Evolutionary conservation across 2,888 invertebrate species (phyloP).

Genomic region (Leptogaster cylindrica): DNA sequence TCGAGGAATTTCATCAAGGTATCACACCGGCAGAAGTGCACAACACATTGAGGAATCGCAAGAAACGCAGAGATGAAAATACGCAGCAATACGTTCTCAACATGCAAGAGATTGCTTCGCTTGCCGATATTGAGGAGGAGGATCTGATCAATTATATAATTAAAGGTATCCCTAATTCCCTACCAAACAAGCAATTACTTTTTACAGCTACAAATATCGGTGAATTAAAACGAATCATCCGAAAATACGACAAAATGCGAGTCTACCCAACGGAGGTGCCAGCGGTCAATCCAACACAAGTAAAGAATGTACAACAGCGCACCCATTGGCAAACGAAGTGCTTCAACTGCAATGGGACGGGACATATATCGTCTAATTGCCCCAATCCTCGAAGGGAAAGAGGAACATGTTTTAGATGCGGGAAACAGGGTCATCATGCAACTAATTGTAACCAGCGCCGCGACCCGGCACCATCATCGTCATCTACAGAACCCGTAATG

Average conservation of each 20-base stretch:
- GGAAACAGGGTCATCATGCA: background rate
- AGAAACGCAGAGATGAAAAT: conserved; percentile 37
- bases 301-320: background rate
- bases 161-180: background rate
- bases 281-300: background rate
- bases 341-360: conserved; percentile 3
- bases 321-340: background rate
- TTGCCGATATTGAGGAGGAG: conserved; percentile 29
- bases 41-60: conserved; percentile 27
- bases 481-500: background rate
- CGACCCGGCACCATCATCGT: background rate
- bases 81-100: conserved; percentile 39
- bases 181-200: background rate
- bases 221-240: background rate
- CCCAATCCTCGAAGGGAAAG: background rate
- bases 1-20: conserved; percentile 37
- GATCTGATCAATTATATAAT: conserved; percentile 35
- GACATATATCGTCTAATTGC: background rate
- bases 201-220: conserved; percentile 1
- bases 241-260: conserved; percentile 7
- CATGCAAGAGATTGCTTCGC: conserved; percentile 40
- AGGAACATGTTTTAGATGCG: background rate
- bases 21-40: conserved; percentile 41
- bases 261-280: background rate
- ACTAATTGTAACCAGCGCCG: background rate